Base-by-base conservation (phyloP, 1,140 invertebrate species). In the Mycetomoellerius zeteki region DNA sequence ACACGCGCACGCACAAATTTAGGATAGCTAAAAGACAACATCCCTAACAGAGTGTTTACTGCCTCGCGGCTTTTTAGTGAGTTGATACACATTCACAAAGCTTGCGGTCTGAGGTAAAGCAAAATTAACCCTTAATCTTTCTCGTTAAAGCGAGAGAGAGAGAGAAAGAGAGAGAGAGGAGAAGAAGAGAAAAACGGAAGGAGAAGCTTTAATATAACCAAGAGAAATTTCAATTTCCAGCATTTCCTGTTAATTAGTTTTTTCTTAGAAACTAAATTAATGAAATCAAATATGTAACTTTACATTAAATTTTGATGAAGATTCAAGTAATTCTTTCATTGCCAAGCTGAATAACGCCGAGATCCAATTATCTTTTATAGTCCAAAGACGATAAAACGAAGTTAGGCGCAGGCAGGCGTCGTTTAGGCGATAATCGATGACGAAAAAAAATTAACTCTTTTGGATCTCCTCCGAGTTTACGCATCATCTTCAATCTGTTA, bases 21-120 rank as follows among this genome's bases (percentile, higher is more conserved):
- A 78, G n/a, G 47, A 7, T 37, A 30, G n/a, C 33, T 88, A 89
- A 88, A 88, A 89, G 86, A 54, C 52, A 73, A 89, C 85, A 89
- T 54, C 75, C 73, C 14, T 0, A 16, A 19, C 21, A 60, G 37
- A 43, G 6, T 19, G 52, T 71, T 71, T 50, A 54, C 6, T 72
- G 19, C 58, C 33, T 82, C 24, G 19, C 37, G 37, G 37, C 37
- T 10, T 43, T 8, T 8, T 43, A 56, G 24, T 47, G 56, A 73
- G 37, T 75, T 84, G 47, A n/a, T 47, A 62, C 52, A 43, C 24
- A 73, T 24, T 62, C 37, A 33, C 37, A 60, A 75, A 84, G 69
- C 54, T 84, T 75, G 54, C 27, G 52, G 69, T 65, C n/a, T 75
- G 37, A 75, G 24, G 52, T 14, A 14, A 50, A 60, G n/a, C 69